Evolutionary conservation across 2,888 invertebrate genomes (phyloP), one percentile per base, ranked within the genome.

Genomic region (Epinotia bilunana): DNA sequence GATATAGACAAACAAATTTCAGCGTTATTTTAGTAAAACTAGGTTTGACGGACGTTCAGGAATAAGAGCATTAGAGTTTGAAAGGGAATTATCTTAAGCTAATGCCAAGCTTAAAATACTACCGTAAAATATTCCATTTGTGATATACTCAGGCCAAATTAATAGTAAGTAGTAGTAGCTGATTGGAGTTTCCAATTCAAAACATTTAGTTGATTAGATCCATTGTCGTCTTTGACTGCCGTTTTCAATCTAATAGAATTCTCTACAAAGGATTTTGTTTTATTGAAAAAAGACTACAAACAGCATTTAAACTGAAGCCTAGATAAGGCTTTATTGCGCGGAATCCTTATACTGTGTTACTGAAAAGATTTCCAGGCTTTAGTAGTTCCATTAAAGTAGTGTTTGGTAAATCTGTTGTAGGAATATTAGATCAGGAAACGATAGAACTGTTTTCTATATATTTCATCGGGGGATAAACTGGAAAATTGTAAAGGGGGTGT

Each of bases 211-310:
- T 46, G 13, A 13, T 16, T 49, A 16, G 5, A 49, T 49, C 16
- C 13, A n/a, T 53, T 53, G 2, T n/a, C 16, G n/a, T n/a, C 53
- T 53, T 53, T n/a, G 53, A 53, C n/a, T 2, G n/a, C 16, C 4
- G 16, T 6, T 16, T 60, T 16, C 60, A n/a, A 16, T 5, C 20
- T 20, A 20, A 57, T 33, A 16, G 16, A 16, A 58, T 12, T 23
- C 16, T 28, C 28, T 20, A 60, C 33, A 3, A n/a, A 16, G 16
- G 9, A 33, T 61, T 61, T 33, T 9, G 9, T 61, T 61, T 61
- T 61, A 61, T 33, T 33, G 61, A 61, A 61, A 60, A 60, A 33
- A 33, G 2, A 61, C 61, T 61, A 18, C n/a, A 23, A 64, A 64
- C 49, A 65, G 53, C 16, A 67, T 53, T 55, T 33, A 57, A 18